A percentile compares a stretch with the other conserved stretches of the same genome.
phyloP scores from a whole-genome alignment of 2,113 vertebrate species.

The Gobius niger region DNA sequence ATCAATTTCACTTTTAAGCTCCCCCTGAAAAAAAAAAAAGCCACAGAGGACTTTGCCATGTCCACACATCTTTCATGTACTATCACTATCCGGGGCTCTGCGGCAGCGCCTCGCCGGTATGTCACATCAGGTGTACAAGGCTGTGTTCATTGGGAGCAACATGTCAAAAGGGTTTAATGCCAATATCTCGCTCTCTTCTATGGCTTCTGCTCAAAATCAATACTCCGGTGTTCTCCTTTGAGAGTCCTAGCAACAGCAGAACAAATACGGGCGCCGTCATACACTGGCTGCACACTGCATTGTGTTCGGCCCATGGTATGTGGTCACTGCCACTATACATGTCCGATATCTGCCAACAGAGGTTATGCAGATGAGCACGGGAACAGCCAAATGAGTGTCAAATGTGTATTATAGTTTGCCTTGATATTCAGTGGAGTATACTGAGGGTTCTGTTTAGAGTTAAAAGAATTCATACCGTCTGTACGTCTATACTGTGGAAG shows the following conservation, averaged over 20 bases:
- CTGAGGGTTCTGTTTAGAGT: too few species aligned
- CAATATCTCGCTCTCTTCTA: constrained; percentile 61
- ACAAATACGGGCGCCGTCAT: constrained; percentile 22
- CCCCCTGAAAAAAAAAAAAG: constrained; percentile 7
- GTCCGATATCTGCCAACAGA: constrained; percentile 16
- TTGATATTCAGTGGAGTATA: too few species aligned
- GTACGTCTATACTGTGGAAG: too few species aligned
- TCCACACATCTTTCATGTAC: constrained; percentile 11
- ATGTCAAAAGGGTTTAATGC: constrained; percentile 72
- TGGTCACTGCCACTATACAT: constrained; percentile 50
- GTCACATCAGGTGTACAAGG: constrained; percentile 54
- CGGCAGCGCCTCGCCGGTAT: constrained; percentile 23
- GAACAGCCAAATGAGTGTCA: too few species aligned
- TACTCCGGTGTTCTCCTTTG: constrained; percentile 53
- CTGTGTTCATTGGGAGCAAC: constrained; percentile 54
- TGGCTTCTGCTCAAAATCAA: constrained; percentile 66
- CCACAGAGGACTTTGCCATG: neutral
- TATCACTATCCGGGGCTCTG: constrained; percentile 22
- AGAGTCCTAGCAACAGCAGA: constrained; percentile 45
- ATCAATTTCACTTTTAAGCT: constrained; percentile 14
- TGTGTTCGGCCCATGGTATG: constrained; percentile 31
- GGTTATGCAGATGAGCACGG: neutral
- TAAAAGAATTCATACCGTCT: too few species aligned
- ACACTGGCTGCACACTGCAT: constrained; percentile 25
- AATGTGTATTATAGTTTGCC: too few species aligned